A percentile compares a stretch with the other conserved stretches of the same genome.
Evolutionary conservation across 2,797 vertebrate species (phyloP).

Genomic region (Adrianichthys oophorus): DNA sequence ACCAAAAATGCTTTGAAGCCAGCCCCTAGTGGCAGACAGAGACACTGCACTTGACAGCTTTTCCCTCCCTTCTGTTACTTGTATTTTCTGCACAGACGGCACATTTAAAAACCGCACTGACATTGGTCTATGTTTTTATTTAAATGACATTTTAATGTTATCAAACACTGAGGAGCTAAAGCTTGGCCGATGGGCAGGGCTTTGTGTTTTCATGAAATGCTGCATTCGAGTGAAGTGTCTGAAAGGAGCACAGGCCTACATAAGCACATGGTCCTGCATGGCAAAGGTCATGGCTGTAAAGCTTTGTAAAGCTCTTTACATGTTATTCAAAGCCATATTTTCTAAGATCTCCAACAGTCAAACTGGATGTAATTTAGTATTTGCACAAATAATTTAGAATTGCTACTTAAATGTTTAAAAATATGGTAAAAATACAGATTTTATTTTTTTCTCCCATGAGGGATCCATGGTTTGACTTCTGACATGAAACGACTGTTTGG

Average conservation of each 20-base stretch:
- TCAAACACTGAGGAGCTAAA: slow-evolving; percentile 2
- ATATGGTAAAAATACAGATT: not conserved
- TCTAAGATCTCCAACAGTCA: not conserved
- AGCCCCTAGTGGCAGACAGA: no score
- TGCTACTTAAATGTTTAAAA: slow-evolving; percentile 13
- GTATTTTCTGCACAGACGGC: not conserved
- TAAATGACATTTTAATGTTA: no score
- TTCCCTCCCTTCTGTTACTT: no score
- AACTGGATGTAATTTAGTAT: slow-evolving; percentile 10
- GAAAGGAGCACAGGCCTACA: not conserved
- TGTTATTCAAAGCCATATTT: slow-evolving; percentile 29
- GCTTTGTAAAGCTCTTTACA: slow-evolving; percentile 4
- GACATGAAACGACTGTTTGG: slow-evolving; percentile 41
- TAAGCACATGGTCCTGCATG: slow-evolving; percentile 20
- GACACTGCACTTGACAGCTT: no score
- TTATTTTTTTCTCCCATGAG: not conserved
- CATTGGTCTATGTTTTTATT: not conserved
- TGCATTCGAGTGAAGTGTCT: not conserved
- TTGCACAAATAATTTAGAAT: slow-evolving; percentile 14
- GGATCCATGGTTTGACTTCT: slow-evolving; percentile 2
- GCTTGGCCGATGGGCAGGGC: not conserved
- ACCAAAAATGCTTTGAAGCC: no score
- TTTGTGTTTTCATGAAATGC: not conserved
- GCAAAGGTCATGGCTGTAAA: not conserved
- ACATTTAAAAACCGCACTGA: not conserved